phyloP scores from a whole-genome alignment of 2,888 invertebrate genomes.

The Schizotus pectinicornis region DNA sequence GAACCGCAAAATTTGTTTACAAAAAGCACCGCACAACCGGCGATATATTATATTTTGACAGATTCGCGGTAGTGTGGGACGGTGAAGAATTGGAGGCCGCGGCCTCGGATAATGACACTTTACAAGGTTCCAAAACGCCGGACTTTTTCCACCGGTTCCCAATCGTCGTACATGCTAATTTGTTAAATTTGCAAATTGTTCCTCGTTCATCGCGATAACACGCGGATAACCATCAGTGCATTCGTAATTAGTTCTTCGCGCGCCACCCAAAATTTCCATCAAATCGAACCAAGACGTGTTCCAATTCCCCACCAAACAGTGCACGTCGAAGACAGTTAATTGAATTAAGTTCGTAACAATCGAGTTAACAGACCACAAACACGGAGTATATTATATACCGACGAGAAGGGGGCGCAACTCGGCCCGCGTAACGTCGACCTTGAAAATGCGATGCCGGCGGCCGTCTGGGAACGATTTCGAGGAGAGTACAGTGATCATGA shows the following conservation, averaged over 20 bases:
- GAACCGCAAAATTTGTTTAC: constrained; percentile 19
- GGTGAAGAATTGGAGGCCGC: constrained; percentile 18
- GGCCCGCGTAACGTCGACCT: constrained; percentile 17
- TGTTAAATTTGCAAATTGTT: too few species aligned
- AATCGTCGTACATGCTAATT: background rate
- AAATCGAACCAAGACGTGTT: too few species aligned
- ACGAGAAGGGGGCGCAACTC: constrained; percentile 10
- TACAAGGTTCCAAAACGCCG: constrained; percentile 24
- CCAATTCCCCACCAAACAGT: too few species aligned
- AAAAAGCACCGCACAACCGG: constrained; percentile 7
- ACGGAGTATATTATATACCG: background rate
- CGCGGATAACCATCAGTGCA: too few species aligned
- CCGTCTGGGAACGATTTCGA: constrained; percentile 16
- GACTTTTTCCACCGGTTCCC: constrained; percentile 4
- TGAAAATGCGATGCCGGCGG: constrained; percentile 13
- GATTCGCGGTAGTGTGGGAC: constrained; percentile 16
- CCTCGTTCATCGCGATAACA: too few species aligned
- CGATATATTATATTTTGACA: constrained; percentile 17
- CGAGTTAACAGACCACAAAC: constrained; percentile 20
- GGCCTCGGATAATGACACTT: constrained; percentile 29
- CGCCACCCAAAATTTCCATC: too few species aligned
- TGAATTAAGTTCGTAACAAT: background rate
- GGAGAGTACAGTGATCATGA: constrained; percentile 12
- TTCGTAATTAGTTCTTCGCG: too few species aligned
- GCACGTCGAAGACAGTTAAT: background rate